A percentile compares a stretch with the other conserved stretches of the same genome.
Conservation (phyloP, 2,888 invertebrate species). For the Cataglyphis altisquamis region DNA sequence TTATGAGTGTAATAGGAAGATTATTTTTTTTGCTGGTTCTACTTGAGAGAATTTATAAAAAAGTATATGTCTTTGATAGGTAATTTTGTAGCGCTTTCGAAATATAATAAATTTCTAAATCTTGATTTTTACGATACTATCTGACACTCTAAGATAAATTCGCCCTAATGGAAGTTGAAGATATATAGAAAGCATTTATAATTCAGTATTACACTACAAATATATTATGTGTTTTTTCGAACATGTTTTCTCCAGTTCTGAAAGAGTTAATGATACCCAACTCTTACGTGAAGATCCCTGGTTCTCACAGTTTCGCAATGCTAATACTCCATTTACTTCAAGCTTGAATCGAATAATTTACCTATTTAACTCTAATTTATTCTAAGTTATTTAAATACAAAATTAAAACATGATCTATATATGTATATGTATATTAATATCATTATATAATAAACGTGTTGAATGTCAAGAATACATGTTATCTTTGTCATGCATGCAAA, state of each 20-base stretch:
- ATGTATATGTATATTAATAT: neutral
- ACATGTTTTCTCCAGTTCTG: conserved; percentile 14
- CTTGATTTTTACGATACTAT: neutral
- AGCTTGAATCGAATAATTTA: neutral
- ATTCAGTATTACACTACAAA: neutral
- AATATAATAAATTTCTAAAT: conserved; percentile 29
- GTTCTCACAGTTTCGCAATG: conserved; percentile 16
- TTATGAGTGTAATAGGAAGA: conserved; percentile 9
- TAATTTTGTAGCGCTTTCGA: conserved; percentile 6
- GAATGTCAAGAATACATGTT: neutral
- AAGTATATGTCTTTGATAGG: neutral
- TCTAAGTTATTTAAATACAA: neutral
- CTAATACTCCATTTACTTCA: neutral
- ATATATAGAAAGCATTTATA: conserved; percentile 27
- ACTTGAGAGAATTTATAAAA: neutral
- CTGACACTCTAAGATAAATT: neutral
- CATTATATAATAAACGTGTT: neutral
- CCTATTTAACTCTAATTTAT: neutral
- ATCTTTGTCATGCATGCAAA: neutral
- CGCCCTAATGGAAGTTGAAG: neutral
- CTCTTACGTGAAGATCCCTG: neutral
- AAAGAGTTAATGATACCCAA: conserved; percentile 3
- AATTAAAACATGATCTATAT: neutral
- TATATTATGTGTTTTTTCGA: neutral
- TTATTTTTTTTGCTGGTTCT: neutral